Evolutionary conservation across 2,797 vertebrate genomes (phyloP), one percentile per base, ranked within the genome.

Genomic region (Threskiornis aethiopicus): DNA sequence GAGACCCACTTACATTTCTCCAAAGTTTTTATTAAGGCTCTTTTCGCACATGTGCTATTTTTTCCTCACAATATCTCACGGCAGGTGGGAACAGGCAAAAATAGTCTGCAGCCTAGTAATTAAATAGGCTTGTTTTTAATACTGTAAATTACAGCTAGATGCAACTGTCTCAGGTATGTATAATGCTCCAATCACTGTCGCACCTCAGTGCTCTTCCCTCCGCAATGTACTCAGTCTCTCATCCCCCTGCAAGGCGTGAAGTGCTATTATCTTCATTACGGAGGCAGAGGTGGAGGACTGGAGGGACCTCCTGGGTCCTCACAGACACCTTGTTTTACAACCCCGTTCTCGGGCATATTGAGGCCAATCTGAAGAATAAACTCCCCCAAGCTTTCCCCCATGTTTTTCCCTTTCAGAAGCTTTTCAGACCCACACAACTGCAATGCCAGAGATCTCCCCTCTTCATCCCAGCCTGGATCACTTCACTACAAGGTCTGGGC

Each of bases 41-140:
- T 66, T 71, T 86, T 72, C 72, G 51, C 84, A 76, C 84, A 73
- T n/a, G 71, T 64, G 84, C 81, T 97, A 95, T 94, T 90, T 96
- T 93, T 92, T 64, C 11, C 51, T 94, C 70, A 80, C 93, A 93
- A 66, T 73, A 90, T 84, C 90, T 93, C 93, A 51, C 21, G 0
- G 90, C 89, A 95, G 95, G 95, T 95, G 92, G 92, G 86, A 85
- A 87, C 7, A 70, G 84, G 89, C 57, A 90, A 90, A 96, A 96
- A 84, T 87, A 95, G 70, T 80, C 89, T 87, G 67, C 54, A 97
- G 92, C 73, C 88, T 82, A 67, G 51, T 80, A 96, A 96, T 97
- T 95, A 96, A 80, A 78, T 29, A 59, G 92, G 41, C 16, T 92
- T 70, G 52, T 14, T 59, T 95, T 91, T 57, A 94, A 93, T 15